A percentile compares a stretch with the other conserved stretches of the same genome.
Conservation (phyloP, 2,113 vertebrate genomes). For the Athene noctua region DNA sequence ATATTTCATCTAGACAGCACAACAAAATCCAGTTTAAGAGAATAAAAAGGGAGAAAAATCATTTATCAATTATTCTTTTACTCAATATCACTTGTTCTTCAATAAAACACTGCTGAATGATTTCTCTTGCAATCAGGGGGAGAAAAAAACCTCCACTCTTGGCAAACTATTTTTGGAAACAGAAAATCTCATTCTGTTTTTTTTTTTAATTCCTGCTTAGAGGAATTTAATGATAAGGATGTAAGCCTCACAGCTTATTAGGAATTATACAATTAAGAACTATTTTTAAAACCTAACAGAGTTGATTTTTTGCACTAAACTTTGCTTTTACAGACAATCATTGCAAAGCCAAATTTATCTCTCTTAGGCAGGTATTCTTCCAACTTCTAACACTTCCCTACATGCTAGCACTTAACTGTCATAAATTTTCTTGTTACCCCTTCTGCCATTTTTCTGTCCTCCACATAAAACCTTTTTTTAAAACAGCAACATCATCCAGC, state of each 20-base stretch:
- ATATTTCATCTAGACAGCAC: constrained; percentile 58
- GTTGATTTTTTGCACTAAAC: neutral
- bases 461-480: neutral
- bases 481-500: neutral
- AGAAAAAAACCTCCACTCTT: neutral
- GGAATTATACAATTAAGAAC: constrained; percentile 33
- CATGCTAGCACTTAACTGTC: neutral
- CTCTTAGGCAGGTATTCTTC: neutral
- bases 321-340: constrained; percentile 1
- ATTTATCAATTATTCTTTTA: constrained; percentile 60
- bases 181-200: constrained; percentile 43
- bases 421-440: neutral
- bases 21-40: constrained; percentile 33
- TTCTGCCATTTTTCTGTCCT: neutral
- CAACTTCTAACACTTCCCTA: neutral
- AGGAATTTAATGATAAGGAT: constrained; percentile 42
- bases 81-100: constrained; percentile 24
- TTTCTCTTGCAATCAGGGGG: constrained; percentile 43
- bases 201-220: constrained; percentile 16
- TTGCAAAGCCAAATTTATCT: neutral
- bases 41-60: constrained; percentile 36
- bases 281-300: neutral
- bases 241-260: constrained; percentile 26
- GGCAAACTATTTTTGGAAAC: constrained; percentile 53
- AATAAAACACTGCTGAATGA: constrained; percentile 37